Evolutionary conservation across 2,113 vertebrate species (phyloP).

Genomic region (Salvelinus fontinalis): DNA sequence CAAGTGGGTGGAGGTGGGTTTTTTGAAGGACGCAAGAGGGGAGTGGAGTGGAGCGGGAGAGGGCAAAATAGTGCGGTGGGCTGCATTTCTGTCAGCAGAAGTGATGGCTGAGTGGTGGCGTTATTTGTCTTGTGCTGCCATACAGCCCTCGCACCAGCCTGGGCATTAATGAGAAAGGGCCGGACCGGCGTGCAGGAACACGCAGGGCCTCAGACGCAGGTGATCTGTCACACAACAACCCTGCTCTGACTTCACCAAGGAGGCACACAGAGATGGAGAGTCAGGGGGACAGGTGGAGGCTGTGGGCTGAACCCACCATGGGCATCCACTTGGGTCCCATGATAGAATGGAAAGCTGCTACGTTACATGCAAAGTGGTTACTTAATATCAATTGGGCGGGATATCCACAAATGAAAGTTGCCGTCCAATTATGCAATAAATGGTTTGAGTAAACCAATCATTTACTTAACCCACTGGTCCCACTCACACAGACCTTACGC

Average conservation of each 20-base stretch:
- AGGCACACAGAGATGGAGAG: slow-evolving; percentile 47
- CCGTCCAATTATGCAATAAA: not conserved
- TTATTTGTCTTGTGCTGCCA: slow-evolving; percentile 84
- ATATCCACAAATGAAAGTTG: not conserved
- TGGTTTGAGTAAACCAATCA: not conserved
- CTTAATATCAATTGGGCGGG: not conserved
- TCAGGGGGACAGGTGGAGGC: slow-evolving; percentile 32
- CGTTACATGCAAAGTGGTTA: not conserved
- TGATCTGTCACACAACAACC: slow-evolving; percentile 76
- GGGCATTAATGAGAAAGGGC: slow-evolving; percentile 81
- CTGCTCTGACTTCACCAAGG: slow-evolving; percentile 46
- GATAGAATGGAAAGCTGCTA: not conserved
- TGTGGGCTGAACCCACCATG: not conserved
- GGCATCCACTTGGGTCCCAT: not conserved
- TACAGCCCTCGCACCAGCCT: slow-evolving; percentile 69
- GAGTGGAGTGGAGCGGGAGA: slow-evolving; percentile 70
- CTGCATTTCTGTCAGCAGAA: slow-evolving; percentile 84
- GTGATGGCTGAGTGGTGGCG: slow-evolving; percentile 77
- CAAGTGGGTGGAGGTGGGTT: slow-evolving; percentile 36
- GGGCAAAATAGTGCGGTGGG: slow-evolving; percentile 79
- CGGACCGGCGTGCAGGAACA: slow-evolving; percentile 76
- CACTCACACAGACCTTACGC: too few relatives aligned
- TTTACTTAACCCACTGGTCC: too few relatives aligned
- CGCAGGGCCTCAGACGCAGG: slow-evolving; percentile 64
- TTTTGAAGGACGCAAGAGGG: slow-evolving; percentile 76